These are phyloP conservation scores for Amblyjoppa proteus DNA, from an alignment of 2,888 invertebrate genomes.

Conservation along the genomic window DNA sequence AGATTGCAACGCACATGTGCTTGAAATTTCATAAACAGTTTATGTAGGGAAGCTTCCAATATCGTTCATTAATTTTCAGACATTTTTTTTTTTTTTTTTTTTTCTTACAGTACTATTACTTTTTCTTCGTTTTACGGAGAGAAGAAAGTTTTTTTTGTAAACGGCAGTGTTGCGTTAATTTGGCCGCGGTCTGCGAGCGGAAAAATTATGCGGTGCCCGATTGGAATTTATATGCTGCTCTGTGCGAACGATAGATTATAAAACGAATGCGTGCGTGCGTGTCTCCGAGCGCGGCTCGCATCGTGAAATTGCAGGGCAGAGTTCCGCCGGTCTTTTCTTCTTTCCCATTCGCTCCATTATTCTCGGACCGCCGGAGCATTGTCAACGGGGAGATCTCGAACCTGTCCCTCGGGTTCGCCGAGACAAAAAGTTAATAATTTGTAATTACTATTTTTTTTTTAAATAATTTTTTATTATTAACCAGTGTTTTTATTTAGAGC, in stretches of 20 bases:
- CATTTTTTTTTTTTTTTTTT: too few species aligned
- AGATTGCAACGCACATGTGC: too few species aligned
- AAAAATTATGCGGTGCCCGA: conserved; percentile 36
- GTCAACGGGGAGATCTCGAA: too few species aligned
- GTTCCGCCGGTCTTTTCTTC: conserved; percentile 1
- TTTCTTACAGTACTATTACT: neutral
- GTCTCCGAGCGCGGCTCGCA: conserved; percentile 20
- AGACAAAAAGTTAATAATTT: neutral
- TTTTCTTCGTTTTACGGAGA: conserved; percentile 14
- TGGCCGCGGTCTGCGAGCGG: conserved; percentile 14
- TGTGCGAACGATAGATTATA: conserved; percentile 28
- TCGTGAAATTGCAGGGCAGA: conserved; percentile 21
- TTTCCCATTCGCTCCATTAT: neutral
- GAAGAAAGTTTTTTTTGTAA: conserved; percentile 6
- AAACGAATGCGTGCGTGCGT: conserved; percentile 55
- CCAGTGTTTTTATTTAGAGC: conserved; percentile 56
- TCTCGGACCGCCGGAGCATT: neutral
- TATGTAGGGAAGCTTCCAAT: too few species aligned
- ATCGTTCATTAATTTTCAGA: too few species aligned
- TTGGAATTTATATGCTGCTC: conserved; percentile 37
- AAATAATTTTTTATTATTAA: conserved; percentile 5
- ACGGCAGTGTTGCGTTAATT: conserved; percentile 32
- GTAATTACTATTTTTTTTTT: too few species aligned
- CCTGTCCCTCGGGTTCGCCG: too few species aligned
- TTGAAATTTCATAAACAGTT: too few species aligned